Evolutionary conservation across 1,140 invertebrate genomes (phyloP).

Genomic region (Lamellibrachia luymesi): DNA sequence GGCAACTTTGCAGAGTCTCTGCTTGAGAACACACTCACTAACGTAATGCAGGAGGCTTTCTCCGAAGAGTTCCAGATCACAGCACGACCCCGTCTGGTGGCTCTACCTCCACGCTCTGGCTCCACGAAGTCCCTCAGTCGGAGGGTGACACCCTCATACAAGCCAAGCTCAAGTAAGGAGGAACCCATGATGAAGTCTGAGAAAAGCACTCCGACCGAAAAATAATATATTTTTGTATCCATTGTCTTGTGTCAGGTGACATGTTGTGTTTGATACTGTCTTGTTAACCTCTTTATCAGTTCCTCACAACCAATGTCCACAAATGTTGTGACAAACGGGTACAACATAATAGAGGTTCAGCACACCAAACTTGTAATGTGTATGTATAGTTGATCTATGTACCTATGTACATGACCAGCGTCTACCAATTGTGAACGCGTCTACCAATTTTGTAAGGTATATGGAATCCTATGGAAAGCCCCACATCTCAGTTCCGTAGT

Average conservation of each 20-base stretch:
- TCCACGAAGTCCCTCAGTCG: background rate
- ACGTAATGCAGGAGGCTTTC: slow-evolving; percentile 53
- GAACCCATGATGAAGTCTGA: background rate
- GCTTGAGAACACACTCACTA: slow-evolving; percentile 53
- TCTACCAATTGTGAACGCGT: too few species aligned
- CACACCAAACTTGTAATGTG: too few species aligned
- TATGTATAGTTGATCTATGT: too few species aligned
- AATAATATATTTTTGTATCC: background rate
- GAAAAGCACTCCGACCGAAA: background rate
- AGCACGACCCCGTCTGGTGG: slow-evolving; percentile 52
- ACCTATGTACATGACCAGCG: too few species aligned
- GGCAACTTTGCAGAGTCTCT: slow-evolving; percentile 46
- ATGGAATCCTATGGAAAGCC: too few species aligned
- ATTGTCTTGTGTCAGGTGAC: background rate
- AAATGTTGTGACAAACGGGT: background rate
- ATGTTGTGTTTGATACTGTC: background rate
- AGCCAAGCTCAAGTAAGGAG: background rate
- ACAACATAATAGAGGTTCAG: background rate
- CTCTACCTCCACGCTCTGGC: slow-evolving; percentile 40
- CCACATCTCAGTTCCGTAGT: too few species aligned
- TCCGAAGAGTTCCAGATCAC: slow-evolving; percentile 54
- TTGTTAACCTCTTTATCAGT: background rate
- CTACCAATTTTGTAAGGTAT: too few species aligned
- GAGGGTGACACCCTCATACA: background rate
- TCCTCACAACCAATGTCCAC: background rate